Evolutionary conservation across 2,888 invertebrate species (phyloP), one percentile per base, ranked within the genome.

Genomic region (Philereme transversata): DNA sequence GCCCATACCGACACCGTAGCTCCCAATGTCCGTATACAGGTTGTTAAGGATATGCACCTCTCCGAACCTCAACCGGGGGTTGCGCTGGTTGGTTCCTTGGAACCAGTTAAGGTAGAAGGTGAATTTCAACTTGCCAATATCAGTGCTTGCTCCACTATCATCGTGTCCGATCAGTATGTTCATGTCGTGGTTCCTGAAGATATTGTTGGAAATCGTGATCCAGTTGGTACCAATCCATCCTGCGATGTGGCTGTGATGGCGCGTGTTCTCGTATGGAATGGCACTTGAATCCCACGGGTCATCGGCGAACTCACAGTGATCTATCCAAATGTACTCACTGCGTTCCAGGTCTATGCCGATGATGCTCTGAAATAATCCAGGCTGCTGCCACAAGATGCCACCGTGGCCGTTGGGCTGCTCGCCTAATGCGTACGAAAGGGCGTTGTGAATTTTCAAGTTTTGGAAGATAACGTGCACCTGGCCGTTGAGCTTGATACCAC

Each of bases 81-180:
- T 61, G 22, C 64, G 58, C 35, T 64, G 64, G 8, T 5, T 6
- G 9, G 55, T 52, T 5, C 57, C 64, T 22, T 43, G 51, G 58
- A 61, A 64, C 61, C 61, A 61, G 58, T 64, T 64, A 7, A 52
- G 58, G 50, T 61, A 61, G n/a, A 64, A 0, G n/a, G 61, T 58
- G 5, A 50, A 38, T 22, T 38, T 55, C 8, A 64, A 40, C 40
- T 58, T 61, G 1, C 61, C 61, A 8, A 5, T 56, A 34, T 64
- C 64, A 9, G 5, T 11, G 6, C n/a, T 33, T 6, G 43, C 35
- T 9, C 5, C 36, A 4, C 34, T 22, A 40, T 64, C 64, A 7
- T 52, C 38, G 50, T 56, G 49, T 7, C 64, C 64, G 36, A 64
- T 56, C n/a, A 64, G 10, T 0, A 61, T 53, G 43, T 58, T 58